Conservation (phyloP, 2,888 invertebrate species). For the Himalopsyche japonica region DNA sequence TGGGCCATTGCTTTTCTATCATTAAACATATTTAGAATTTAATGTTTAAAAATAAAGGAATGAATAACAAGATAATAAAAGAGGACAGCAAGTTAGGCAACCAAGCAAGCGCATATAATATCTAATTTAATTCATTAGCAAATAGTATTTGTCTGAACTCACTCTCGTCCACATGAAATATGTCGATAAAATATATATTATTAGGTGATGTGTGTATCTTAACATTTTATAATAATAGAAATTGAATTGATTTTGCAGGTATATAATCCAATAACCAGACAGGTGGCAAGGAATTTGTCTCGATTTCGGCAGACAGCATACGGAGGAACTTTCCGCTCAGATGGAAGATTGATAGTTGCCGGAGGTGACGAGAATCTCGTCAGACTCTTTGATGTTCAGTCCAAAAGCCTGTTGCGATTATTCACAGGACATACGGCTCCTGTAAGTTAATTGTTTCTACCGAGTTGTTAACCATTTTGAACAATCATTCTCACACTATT, state of each 20-base stretch:
- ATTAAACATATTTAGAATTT: too few species aligned
- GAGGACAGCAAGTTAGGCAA: too few species aligned
- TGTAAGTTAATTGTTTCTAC: conserved; percentile 50
- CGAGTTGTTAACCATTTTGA: background rate
- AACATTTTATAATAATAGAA: too few species aligned
- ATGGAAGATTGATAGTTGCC: conserved; percentile 81
- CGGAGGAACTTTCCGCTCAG: conserved; percentile 81
- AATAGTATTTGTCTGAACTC: too few species aligned
- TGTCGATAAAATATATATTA: too few species aligned
- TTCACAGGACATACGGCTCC: conserved; percentile 84
- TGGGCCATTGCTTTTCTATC: too few species aligned
- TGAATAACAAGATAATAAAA: too few species aligned
- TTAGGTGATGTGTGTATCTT: too few species aligned
- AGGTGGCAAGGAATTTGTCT: conserved; percentile 79
- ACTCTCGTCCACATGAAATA: too few species aligned
- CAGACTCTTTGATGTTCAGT: conserved; percentile 85
- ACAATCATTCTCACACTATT: background rate
- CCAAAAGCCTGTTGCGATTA: conserved; percentile 78
- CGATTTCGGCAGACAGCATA: conserved; percentile 82
- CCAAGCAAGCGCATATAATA: too few species aligned
- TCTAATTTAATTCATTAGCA: too few species aligned
- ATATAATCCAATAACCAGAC: conserved; percentile 84
- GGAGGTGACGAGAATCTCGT: conserved; percentile 89
- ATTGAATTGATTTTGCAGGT: conserved; percentile 56
- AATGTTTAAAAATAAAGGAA: too few species aligned